A percentile compares a stretch with the other conserved stretches of the same genome.
Conservation (phyloP, 2,113 vertebrate species). For the Sprattus sprattus region DNA sequence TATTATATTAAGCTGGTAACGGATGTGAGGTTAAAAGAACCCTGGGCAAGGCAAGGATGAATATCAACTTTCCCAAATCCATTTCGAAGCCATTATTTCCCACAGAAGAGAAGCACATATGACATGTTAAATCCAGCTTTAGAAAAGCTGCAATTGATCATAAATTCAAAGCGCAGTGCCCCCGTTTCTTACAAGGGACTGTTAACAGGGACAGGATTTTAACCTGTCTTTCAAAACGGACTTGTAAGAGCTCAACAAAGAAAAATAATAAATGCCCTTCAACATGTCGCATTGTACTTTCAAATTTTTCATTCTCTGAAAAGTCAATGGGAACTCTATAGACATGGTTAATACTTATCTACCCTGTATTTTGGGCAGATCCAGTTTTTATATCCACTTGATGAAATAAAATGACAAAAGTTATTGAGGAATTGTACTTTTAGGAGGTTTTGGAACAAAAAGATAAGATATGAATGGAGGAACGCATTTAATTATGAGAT, state of each 20-base stretch:
- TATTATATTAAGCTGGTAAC: slow-evolving; percentile 93
- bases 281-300: slow-evolving; percentile 19
- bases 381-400: slow-evolving; percentile 13
- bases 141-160: slow-evolving; percentile 74
- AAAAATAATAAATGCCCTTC: slow-evolving; percentile 27
- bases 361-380: slow-evolving; percentile 24
- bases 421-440: neutral
- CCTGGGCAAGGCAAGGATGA: slow-evolving; percentile 83
- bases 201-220: slow-evolving; percentile 55
- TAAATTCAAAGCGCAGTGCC: slow-evolving; percentile 62
- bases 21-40: slow-evolving; percentile 84
- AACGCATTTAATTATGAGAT: neutral
- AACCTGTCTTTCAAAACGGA: slow-evolving; percentile 40
- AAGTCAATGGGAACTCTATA: slow-evolving; percentile 14
- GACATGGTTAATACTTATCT: slow-evolving; percentile 15
- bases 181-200: slow-evolving; percentile 47
- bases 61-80: slow-evolving; percentile 78
- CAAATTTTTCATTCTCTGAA: slow-evolving; percentile 22
- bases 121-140: slow-evolving; percentile 77
- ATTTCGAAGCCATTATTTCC: slow-evolving; percentile 83
- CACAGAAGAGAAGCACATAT: slow-evolving; percentile 72
- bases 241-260: neutral
- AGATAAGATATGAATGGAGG: neutral
- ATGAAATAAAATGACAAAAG: neutral
- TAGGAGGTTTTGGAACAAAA: neutral